Base-by-base conservation (phyloP, 1,140 invertebrate genomes). In the Globodera rostochiensis region DNA sequence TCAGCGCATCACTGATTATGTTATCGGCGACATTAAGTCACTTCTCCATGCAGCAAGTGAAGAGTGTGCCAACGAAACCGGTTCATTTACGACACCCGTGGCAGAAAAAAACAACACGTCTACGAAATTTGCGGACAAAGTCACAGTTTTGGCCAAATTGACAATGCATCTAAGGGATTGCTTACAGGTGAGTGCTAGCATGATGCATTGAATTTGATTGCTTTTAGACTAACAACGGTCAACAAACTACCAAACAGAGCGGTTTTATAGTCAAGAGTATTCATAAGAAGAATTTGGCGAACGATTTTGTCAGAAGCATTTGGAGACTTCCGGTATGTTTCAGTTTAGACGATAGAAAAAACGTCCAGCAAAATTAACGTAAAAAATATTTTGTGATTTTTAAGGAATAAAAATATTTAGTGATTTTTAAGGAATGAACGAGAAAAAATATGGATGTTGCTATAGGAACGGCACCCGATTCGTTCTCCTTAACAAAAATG, bases 251-350 rank as follows among this genome's bases (percentile, higher is more conserved):
- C 3, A 84, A 83, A 66, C 80, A 83, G 57, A 21, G 50, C 11
- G 15, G 19, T 6, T 57, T 60, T 21, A 15, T 83, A 5, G 21
- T 83, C 13, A 74, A 74, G 53, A 67, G 69, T 36, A 83, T 83
- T 25, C 53, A 84, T 46, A 82, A 83, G 49, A 83, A 77, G 69
- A 83, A 83, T 71, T 71, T 83, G 11, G 67, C 73, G 11, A 74
- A 80, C 47, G 80, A 81, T 77, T 82, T 83, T 49, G 82, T 74
- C 15, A 83, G 82, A 66, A 46, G 80, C 5, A 83, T 83, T 64
- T 84, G 82, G 81, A 36, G n/a, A 70, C 50, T 80, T 8, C 70
- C 70, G 45, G 79, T 74, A 53, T 0, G 64, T 75, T 78, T 25
- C 15, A 13, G 15, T 64, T 36, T 36, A 36, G 36, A 36, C 36